phyloP scores from a whole-genome alignment of 1,140 invertebrate genomes.

The Orchesella cincta region DNA sequence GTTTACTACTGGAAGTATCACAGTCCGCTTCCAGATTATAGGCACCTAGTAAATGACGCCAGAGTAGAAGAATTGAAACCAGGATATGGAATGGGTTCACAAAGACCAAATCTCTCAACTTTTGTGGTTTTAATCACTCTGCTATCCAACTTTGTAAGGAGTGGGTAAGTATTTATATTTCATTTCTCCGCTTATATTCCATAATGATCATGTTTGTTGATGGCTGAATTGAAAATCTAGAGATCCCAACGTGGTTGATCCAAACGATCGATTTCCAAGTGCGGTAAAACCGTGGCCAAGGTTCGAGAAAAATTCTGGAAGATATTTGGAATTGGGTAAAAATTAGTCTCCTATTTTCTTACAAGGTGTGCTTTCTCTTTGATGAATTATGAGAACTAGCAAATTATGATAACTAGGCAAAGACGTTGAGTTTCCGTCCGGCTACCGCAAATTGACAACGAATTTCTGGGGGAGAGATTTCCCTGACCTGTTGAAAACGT shows the following conservation, averaged over 20 bases:
- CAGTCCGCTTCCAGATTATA: background rate
- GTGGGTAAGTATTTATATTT: conserved; percentile 35
- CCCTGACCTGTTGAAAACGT: conserved; percentile 41
- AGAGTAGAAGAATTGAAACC: background rate
- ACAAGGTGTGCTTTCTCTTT: background rate
- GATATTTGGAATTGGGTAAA: conserved; percentile 48
- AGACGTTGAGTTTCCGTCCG: conserved; percentile 41
- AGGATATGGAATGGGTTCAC: background rate
- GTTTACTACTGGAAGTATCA: conserved; percentile 48
- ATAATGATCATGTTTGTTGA: background rate
- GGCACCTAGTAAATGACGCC: conserved; percentile 3
- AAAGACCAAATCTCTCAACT: conserved; percentile 37
- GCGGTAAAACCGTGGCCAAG: conserved; percentile 41
- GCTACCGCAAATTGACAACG: conserved; percentile 28
- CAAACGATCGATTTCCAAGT: conserved; percentile 30
- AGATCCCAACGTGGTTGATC: conserved; percentile 47
- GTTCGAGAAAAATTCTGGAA: conserved; percentile 34
- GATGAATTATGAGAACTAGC: no score
- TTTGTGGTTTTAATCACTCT: conserved; percentile 45
- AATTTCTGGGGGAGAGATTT: conserved; percentile 43
- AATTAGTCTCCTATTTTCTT: background rate
- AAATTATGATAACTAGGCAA: conserved; percentile 29
- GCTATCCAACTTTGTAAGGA: conserved; percentile 46
- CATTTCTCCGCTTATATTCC: background rate
- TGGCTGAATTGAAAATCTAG: conserved; percentile 10